Evolutionary conservation across 2,797 vertebrate genomes (phyloP), one percentile per base, ranked within the genome.

Genomic region (Rhinatrema bivittatum): DNA sequence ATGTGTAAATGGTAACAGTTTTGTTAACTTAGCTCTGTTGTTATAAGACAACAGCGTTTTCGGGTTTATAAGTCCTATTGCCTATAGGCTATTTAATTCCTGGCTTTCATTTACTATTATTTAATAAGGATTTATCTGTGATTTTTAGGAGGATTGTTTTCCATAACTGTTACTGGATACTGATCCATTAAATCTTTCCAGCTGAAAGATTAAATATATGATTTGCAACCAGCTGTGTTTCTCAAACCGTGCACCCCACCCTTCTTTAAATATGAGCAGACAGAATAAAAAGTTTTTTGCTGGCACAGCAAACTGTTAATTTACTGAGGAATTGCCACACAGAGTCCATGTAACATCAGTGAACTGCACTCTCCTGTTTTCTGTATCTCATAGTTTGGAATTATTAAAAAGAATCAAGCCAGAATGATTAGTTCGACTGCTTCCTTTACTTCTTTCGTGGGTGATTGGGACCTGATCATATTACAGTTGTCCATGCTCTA

Each of bases 101-200:
- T 39, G 58, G 48, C 58, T 70, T 68, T 65, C 56, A 62, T 65
- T 62, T 68, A 56, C 53, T 64, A 51, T 58, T 65, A 69, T 61
- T 61, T 57, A 59, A 52, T 59, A 56, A 36, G 68, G 62, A 70
- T 72, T 66, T 68, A 66, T 60, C 60, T 61, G 45, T 62, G 45
- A 50, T 81, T 79, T 76, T 71, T 75, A 74, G 70, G 64, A 67
- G 40, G 73, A 80, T 80, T 65, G 65, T 83, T 87, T 86, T 84
- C 79, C 82, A 86, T 77, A 50, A 63, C 76, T 77, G 84, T 82
- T 79, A 87, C 74, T 51, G 69, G 81, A 87, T 69, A 82, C 82
- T 80, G 55, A 71, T 82, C 79, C 80, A 86, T 85, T 85, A 82
- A 86, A 86, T 76, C 74, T 82, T 76, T 81, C 79, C 78, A 59